Evolutionary conservation across 2,113 vertebrate species (phyloP).

Genomic region (Chroicocephalus ridibundus): DNA sequence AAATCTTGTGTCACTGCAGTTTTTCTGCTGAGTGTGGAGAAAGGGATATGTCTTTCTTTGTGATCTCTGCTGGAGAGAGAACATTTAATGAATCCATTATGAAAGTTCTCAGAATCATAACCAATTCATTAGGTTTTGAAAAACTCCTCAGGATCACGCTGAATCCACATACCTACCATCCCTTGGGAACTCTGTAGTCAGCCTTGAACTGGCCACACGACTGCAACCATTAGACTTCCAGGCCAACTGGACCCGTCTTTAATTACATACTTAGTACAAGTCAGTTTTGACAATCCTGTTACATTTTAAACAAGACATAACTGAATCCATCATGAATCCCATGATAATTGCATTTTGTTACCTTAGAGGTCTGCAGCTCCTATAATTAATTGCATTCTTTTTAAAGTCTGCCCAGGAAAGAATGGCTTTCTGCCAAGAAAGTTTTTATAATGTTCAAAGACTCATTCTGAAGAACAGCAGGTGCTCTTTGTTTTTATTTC

Average conservation of each 20-base stretch:
- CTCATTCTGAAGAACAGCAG: slow-evolving; percentile 50
- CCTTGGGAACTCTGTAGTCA: neutral
- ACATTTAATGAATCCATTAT: neutral
- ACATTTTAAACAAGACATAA: slow-evolving; percentile 38
- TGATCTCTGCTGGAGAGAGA: neutral
- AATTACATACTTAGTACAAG: neutral
- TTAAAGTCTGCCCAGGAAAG: slow-evolving; percentile 29
- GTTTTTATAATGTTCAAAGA: slow-evolving; percentile 56
- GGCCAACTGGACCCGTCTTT: neutral
- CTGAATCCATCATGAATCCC: slow-evolving; percentile 5
- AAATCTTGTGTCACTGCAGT: neutral
- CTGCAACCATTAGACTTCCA: neutral
- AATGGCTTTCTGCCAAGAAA: slow-evolving; percentile 41
- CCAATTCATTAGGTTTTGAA: neutral
- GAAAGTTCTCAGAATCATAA: neutral
- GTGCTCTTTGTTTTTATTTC: slow-evolving; percentile 62
- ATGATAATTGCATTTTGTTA: slow-evolving; percentile 41
- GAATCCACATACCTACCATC: neutral
- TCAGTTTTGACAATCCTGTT: slow-evolving; percentile 14
- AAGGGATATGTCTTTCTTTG: neutral
- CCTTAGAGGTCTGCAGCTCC: slow-evolving; percentile 3
- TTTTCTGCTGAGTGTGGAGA: neutral
- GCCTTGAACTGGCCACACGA: neutral
- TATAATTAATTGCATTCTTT: slow-evolving; percentile 49
- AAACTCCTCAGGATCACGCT: neutral